Conservation (phyloP, 2,113 vertebrate species). For the Pterocles gutturalis region DNA sequence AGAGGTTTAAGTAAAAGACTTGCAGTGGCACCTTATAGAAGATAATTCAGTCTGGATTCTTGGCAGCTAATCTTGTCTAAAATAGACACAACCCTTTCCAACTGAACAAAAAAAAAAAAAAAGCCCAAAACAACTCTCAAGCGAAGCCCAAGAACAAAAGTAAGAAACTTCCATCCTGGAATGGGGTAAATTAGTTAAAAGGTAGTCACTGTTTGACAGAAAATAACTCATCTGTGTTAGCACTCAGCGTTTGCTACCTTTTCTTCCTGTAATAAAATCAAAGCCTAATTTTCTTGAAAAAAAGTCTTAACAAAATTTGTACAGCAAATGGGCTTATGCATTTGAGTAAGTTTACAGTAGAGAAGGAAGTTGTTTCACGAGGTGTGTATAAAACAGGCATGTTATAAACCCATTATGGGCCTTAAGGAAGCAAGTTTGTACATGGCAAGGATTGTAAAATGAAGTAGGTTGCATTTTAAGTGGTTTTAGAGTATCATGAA, state of each 20-base stretch:
- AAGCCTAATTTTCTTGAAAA: background rate
- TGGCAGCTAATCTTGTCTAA: background rate
- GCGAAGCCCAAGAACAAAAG: background rate
- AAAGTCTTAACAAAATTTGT: background rate
- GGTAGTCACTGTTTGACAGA: background rate
- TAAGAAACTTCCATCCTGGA: background rate
- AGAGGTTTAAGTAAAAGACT: background rate
- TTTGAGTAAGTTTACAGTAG: background rate
- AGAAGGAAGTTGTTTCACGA: background rate
- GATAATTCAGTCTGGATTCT: background rate
- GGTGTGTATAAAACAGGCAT: background rate
- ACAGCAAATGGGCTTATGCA: background rate
- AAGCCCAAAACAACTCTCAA: background rate
- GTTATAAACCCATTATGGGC: background rate
- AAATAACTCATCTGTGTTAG: background rate
- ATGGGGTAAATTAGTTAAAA: background rate
- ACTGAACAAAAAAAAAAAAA: background rate
- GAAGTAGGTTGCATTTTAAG: background rate
- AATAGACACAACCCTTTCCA: background rate
- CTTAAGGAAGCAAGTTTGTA: background rate
- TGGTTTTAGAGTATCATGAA: background rate
- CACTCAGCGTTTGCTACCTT: background rate
- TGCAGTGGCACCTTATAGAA: background rate
- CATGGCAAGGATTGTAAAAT: background rate
- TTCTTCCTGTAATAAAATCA: background rate